phyloP scores from a whole-genome alignment of 2,797 vertebrate genomes.

The Mus caroli region DNA sequence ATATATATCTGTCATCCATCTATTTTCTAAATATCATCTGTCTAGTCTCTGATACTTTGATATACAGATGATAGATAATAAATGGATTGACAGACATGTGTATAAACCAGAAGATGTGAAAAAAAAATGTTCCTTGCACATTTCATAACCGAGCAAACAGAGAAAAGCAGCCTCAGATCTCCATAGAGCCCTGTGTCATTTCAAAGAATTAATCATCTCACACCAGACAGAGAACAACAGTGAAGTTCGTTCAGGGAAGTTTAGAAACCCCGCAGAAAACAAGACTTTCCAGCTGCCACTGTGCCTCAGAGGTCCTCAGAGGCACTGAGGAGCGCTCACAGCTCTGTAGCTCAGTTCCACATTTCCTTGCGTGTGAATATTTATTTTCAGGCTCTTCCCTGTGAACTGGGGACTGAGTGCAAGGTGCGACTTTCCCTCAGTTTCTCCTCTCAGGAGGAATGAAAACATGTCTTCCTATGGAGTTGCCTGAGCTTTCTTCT shows the following conservation, averaged over 20 bases:
- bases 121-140: constrained; percentile 49
- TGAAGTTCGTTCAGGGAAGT: constrained; percentile 67
- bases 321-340: constrained; percentile 64
- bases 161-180: neutral
- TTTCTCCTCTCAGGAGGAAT: constrained; percentile 79
- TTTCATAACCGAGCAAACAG: constrained; percentile 16
- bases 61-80: neutral
- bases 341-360: constrained; percentile 58
- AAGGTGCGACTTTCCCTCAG: constrained; percentile 76
- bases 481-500: constrained; percentile 55
- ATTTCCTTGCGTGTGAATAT: constrained; percentile 73
- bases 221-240: constrained; percentile 76
- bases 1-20: neutral
- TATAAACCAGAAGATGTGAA: neutral
- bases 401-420: constrained; percentile 62
- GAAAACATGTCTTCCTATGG: constrained; percentile 73
- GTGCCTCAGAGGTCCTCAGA: constrained; percentile 73
- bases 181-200: constrained; percentile 6
- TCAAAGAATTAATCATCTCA: constrained; percentile 78
- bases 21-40: neutral
- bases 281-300: constrained; percentile 82
- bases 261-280: constrained; percentile 74
- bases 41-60: neutral
- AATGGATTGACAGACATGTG: neutral
- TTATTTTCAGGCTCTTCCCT: constrained; percentile 74